Conservation (phyloP, 2,888 invertebrate genomes). For the Linnaemya vulpina region DNA sequence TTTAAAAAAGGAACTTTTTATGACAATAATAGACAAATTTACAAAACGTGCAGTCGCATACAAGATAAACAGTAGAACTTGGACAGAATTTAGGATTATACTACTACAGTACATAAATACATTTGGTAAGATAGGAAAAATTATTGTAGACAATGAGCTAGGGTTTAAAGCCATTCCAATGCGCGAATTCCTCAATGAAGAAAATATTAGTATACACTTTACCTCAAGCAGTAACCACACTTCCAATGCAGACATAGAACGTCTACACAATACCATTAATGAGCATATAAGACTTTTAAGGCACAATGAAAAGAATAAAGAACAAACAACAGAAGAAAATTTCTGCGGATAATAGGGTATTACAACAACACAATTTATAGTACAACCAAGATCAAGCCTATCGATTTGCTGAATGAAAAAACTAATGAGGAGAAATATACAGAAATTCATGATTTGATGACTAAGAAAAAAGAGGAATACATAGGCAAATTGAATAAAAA, state of each 20-base stretch:
- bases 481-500: too few species aligned
- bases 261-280: too few species aligned
- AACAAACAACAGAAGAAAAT: background rate
- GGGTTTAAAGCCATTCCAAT: background rate
- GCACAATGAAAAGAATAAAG: too few species aligned
- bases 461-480: too few species aligned
- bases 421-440: too few species aligned
- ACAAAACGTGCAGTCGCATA: background rate
- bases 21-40: constrained; percentile 4
- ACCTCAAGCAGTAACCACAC: too few species aligned
- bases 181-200: background rate
- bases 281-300: too few species aligned
- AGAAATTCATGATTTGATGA: too few species aligned
- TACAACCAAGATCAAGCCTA: background rate
- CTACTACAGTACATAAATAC: background rate
- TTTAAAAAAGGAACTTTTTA: background rate
- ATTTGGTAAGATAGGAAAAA: background rate
- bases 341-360: background rate
- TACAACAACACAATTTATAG: constrained; percentile 9
- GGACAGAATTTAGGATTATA: background rate
- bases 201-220: background rate
- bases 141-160: background rate
- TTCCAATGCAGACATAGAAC: too few species aligned
- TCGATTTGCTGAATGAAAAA: background rate
- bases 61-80: too few species aligned